Conservation (phyloP, 2,888 invertebrate genomes). For the Acleris laterana region DNA sequence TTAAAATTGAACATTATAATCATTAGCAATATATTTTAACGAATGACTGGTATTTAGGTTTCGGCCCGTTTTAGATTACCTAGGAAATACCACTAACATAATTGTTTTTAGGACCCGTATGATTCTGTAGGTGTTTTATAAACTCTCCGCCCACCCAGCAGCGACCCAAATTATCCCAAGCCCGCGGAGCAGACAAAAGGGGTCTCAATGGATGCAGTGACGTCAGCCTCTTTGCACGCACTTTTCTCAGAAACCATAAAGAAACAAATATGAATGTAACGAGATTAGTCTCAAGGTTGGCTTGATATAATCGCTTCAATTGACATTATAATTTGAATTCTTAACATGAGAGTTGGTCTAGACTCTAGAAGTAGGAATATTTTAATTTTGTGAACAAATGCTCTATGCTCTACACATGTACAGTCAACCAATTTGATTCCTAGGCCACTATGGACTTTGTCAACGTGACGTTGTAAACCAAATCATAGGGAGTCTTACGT, state of each 20-base stretch:
- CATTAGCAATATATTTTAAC: no score
- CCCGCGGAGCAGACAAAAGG: conserved; percentile 4
- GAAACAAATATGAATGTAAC: conserved; percentile 18
- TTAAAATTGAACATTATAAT: no score
- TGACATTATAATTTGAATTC: conserved; percentile 1
- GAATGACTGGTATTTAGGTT: no score
- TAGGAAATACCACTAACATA: background rate
- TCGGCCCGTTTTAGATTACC: background rate
- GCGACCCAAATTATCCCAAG: conserved; percentile 18
- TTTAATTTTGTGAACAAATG: no score
- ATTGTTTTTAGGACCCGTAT: background rate
- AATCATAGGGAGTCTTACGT: no score
- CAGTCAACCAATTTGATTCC: no score
- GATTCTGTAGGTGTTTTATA: conserved; percentile 1
- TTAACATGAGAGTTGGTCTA: background rate
- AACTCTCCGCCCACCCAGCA: conserved; percentile 17
- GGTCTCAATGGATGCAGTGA: conserved; percentile 25
- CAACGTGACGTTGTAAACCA: no score
- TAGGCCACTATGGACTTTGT: no score
- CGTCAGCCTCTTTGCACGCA: conserved; percentile 28
- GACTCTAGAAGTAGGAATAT: no score
- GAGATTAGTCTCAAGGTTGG: conserved; percentile 27
- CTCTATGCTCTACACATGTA: no score
- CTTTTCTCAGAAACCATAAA: conserved; percentile 31
- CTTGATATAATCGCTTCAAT: conserved; percentile 12